phyloP scores from a whole-genome alignment of 2,888 invertebrate species.

The Nephrotoma guestfalica region DNA sequence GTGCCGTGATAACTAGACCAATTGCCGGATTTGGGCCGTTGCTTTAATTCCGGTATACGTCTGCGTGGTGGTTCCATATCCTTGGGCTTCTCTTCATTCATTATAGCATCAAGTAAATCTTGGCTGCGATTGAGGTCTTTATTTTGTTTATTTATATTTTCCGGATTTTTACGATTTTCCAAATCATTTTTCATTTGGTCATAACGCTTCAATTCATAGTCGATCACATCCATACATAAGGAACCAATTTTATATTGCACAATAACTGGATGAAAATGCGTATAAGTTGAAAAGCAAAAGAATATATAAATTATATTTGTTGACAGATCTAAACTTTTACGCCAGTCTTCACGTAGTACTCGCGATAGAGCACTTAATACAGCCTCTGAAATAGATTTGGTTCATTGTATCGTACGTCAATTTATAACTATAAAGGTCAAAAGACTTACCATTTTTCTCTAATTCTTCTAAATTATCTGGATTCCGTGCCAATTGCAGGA shows the following conservation, averaged over 20 bases:
- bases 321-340: constrained; percentile 86
- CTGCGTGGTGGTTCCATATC: constrained; percentile 49
- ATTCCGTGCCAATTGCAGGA: constrained; percentile 81
- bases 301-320: constrained; percentile 95
- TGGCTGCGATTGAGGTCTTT: constrained; percentile 22
- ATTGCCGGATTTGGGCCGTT: constrained; percentile 61
- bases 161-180: constrained; percentile 38
- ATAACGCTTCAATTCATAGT: constrained; percentile 85
- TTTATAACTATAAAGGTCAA: neutral
- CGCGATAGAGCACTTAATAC: constrained; percentile 88
- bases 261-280: constrained; percentile 87
- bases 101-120: constrained; percentile 28
- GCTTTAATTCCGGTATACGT: constrained; percentile 56
- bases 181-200: constrained; percentile 79
- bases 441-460: constrained; percentile 68
- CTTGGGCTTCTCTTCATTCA: constrained; percentile 33
- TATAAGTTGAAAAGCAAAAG: constrained; percentile 92
- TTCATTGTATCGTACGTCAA: neutral
- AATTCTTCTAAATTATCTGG: constrained; percentile 89
- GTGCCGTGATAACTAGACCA: constrained; percentile 37
- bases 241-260: constrained; percentile 96
- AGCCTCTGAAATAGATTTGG: constrained; percentile 51
- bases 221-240: constrained; percentile 90
- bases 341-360: constrained; percentile 95
- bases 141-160: constrained; percentile 18